These are phyloP conservation scores for Caenorhabditis japonica DNA, from an alignment of 2,888 invertebrate species.

Conservation along the genomic window DNA sequence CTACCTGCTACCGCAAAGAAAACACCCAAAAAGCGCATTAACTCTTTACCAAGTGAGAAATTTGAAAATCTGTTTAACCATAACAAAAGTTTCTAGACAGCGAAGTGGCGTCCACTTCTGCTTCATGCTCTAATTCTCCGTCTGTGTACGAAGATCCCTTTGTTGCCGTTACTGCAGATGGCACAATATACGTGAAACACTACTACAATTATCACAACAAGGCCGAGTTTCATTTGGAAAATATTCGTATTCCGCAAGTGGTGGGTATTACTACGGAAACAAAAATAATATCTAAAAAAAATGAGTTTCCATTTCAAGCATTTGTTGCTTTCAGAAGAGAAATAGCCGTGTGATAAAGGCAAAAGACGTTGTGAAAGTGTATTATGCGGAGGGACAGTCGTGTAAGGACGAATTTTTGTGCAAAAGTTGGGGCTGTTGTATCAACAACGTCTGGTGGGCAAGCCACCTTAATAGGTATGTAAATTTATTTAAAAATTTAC, in stretches of 20 bases:
- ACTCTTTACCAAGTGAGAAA: slow-evolving; percentile 40
- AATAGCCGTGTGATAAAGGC: slow-evolving; percentile 28
- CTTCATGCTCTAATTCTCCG: slow-evolving; percentile 21
- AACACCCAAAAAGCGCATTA: slow-evolving; percentile 10
- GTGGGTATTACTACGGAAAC: slow-evolving; percentile 17
- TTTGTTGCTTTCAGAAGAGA: slow-evolving; percentile 24
- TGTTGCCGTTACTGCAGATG: slow-evolving; percentile 54
- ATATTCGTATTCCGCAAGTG: slow-evolving; percentile 39
- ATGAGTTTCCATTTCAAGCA: background rate
- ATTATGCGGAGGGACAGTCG: slow-evolving; percentile 25
- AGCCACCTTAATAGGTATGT: slow-evolving; percentile 55
- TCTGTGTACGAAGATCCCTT: slow-evolving; percentile 60
- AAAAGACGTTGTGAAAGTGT: slow-evolving; percentile 16
- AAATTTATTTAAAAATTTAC: background rate
- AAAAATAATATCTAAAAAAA: background rate
- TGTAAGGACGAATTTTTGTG: slow-evolving; percentile 17
- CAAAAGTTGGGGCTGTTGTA: slow-evolving; percentile 57
- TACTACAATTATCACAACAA: slow-evolving; percentile 54
- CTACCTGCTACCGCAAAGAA: background rate
- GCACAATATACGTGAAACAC: slow-evolving; percentile 49
- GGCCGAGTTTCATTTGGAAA: slow-evolving; percentile 49
- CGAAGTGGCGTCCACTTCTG: slow-evolving; percentile 55
- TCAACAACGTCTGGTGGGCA: slow-evolving; percentile 61
- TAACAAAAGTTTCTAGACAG: slow-evolving; percentile 45
- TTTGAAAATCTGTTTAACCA: background rate